Conservation (phyloP, 2,888 invertebrate genomes). For the Heliconius erato region DNA sequence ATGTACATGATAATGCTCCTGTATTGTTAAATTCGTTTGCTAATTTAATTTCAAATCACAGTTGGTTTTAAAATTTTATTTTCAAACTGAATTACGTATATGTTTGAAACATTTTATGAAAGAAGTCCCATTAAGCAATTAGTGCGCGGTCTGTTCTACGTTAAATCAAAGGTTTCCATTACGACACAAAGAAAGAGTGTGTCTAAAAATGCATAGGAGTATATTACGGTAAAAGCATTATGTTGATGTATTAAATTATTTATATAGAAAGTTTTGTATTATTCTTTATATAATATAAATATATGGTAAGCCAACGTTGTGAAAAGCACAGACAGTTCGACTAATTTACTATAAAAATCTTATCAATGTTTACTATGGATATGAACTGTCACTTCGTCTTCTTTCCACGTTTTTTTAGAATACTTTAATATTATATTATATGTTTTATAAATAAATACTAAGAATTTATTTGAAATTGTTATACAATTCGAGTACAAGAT, state of each 20-base stretch:
- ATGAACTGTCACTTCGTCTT: too few species aligned
- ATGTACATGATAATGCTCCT: conserved; percentile 43
- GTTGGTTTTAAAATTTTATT: conserved; percentile 16
- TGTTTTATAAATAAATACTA: too few species aligned
- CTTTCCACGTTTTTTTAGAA: too few species aligned
- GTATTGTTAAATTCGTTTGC: conserved; percentile 16
- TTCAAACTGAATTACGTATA: conserved; percentile 5
- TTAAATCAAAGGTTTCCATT: conserved; percentile 30
- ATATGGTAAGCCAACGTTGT: not conserved
- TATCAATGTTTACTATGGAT: too few species aligned
- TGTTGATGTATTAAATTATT: conserved; percentile 4
- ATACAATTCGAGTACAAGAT: too few species aligned
- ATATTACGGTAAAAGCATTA: not conserved
- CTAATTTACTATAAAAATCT: too few species aligned
- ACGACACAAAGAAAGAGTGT: not conserved
- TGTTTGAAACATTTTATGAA: conserved; percentile 20
- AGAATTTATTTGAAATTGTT: too few species aligned
- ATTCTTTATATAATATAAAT: not conserved
- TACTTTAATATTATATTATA: too few species aligned
- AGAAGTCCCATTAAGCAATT: conserved; percentile 21
- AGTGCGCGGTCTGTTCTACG: conserved; percentile 3
- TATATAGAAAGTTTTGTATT: not conserved
- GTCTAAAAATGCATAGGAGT: conserved; percentile 6
- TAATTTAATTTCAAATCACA: conserved; percentile 14
- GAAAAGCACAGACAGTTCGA: not conserved